phyloP scores from a whole-genome alignment of 2,888 invertebrate genomes.

The Polymixis flavicincta region DNA sequence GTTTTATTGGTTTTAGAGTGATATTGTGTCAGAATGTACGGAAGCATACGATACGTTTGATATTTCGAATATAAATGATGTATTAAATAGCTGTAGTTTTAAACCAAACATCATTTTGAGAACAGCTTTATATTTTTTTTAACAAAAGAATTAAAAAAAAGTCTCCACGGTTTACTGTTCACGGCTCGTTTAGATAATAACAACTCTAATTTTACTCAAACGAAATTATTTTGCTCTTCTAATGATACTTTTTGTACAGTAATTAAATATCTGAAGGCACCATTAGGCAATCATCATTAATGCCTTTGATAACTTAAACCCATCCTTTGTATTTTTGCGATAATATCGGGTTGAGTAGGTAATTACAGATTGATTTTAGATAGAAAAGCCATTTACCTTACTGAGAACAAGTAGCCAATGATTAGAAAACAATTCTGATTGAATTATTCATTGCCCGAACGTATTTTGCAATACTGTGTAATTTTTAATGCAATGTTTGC shows the following conservation, averaged over 20 bases:
- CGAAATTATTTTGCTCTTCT: constrained; percentile 33
- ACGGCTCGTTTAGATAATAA: constrained; percentile 34
- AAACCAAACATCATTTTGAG: background rate
- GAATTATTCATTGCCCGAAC: constrained; percentile 70
- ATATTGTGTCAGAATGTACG: background rate
- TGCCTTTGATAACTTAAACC: constrained; percentile 25
- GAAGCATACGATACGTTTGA: background rate
- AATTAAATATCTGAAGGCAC: constrained; percentile 33
- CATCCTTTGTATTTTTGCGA: constrained; percentile 29
- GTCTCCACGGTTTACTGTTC: background rate
- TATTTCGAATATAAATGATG: background rate
- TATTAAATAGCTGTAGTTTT: background rate
- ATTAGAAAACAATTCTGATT: constrained; percentile 65
- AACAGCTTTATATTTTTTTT: background rate
- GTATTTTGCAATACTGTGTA: constrained; percentile 60
- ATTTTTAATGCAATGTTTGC: constrained; percentile 49
- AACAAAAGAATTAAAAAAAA: background rate
- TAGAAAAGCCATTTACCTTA: constrained; percentile 52
- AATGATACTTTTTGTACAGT: constrained; percentile 34
- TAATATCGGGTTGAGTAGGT: constrained; percentile 25
- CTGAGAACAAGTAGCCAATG: constrained; percentile 33
- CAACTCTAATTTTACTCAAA: constrained; percentile 26
- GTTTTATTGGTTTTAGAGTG: constrained; percentile 9
- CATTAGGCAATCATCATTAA: constrained; percentile 47
- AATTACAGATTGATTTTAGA: constrained; percentile 25